Conservation (phyloP, 2,888 invertebrate species). For the Pristionchus fissidentatus region DNA sequence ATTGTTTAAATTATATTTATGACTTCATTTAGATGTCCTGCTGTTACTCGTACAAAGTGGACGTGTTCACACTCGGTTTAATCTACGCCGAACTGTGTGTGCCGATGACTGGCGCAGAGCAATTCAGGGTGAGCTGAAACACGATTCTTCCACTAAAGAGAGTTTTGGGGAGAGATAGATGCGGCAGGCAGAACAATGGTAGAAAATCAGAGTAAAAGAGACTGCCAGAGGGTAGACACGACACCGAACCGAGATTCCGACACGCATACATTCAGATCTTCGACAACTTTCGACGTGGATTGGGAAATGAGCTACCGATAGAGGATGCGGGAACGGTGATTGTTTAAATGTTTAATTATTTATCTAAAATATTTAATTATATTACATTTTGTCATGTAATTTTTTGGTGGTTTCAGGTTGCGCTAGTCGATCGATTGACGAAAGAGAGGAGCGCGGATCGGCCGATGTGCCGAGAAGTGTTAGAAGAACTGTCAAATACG, state of each 20-base stretch:
- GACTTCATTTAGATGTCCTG: not conserved
- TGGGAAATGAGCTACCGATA: not conserved
- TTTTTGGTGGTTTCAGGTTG: too few species aligned
- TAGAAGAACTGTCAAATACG: too few species aligned
- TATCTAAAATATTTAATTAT: too few species aligned
- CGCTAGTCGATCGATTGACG: too few species aligned
- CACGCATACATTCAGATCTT: not conserved
- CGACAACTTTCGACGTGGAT: conserved; percentile 1
- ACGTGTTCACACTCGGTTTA: not conserved
- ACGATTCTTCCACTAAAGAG: not conserved
- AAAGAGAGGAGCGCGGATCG: too few species aligned
- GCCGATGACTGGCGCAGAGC: not conserved
- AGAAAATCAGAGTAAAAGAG: not conserved
- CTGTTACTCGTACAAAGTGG: not conserved
- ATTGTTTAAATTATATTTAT: too few species aligned
- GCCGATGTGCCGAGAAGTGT: too few species aligned
- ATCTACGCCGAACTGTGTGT: not conserved
- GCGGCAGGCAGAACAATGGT: not conserved
- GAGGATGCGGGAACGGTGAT: not conserved
- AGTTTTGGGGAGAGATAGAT: not conserved
- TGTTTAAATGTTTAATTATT: too few species aligned
- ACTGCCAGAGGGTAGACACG: too few species aligned
- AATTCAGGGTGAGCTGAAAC: not conserved
- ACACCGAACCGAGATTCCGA: too few species aligned
- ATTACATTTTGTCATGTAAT: too few species aligned